Evolutionary conservation across 1,140 invertebrate genomes (phyloP), one percentile per base, ranked within the genome.

Genomic region (Microplitis demolitor): DNA sequence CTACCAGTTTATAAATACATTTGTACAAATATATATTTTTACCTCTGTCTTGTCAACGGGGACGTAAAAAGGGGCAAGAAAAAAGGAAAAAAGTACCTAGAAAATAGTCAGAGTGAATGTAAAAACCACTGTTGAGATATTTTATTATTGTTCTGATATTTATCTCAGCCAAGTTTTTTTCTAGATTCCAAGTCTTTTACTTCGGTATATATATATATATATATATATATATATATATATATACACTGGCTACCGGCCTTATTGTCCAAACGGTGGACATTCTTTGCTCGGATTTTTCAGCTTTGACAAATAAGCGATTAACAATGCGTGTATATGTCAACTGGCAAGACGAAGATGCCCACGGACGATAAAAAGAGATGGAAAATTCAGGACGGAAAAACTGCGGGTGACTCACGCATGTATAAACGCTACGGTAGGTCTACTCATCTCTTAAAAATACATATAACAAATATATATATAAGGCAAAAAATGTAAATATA

Each of bases 71-170:
- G 37, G 70, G 53, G 33, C 14, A 60, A 60, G 61, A 61, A 56
- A 61, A 75, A 54, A 66, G 62, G n/a, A n/a, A n/a, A n/a, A 60
- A 75, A 76, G 73, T 39, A 73, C 54, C 71, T 58, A 45, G 77
- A 78, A 82, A 78, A 73, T 78, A 77, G 77, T 79, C 72, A 75
- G 74, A 68, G 53, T 74, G 74, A 77, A 73, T 62, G 68, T 71
- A 70, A 80, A 77, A 72, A 68, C 72, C 63, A 63, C 69, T 51
- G 16, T 51, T 66, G 66, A 67, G 68, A 80, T 82, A 45, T 11
- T 45, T 84, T 82, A 83, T 83, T 80, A 80, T 83, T 80, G 76
- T 80, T 53, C 60, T 71, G 82, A 84, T 85, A 80, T 84, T 84
- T 84, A 85, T 85, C 83, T 84, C 72, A 56, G 67, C 53, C 62